Evolutionary conservation across 1,140 invertebrate genomes (phyloP).

Genomic region (Aphis gossypii): DNA sequence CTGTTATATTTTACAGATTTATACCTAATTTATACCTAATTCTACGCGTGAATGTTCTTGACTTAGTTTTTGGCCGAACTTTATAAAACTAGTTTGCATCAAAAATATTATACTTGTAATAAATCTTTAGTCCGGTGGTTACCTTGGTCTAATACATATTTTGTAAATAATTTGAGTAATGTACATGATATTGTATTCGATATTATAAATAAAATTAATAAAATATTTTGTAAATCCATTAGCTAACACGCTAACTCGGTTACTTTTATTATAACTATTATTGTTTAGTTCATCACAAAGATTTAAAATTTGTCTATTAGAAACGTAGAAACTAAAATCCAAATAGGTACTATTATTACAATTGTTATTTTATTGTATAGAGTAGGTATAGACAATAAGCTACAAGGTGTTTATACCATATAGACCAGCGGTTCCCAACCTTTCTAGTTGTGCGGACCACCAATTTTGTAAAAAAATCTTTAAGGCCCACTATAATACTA

Average conservation of each 20-base stretch:
- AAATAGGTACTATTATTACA: too few relatives aligned
- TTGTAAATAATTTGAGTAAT: neutral
- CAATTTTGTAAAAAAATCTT: too few relatives aligned
- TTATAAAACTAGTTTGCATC: neutral
- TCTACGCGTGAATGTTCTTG: neutral
- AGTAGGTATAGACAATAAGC: too few relatives aligned
- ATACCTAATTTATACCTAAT: neutral
- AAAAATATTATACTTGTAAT: neutral
- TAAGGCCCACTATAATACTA: too few relatives aligned
- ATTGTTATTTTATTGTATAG: too few relatives aligned
- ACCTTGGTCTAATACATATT: neutral
- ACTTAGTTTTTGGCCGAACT: neutral
- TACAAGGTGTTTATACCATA: too few relatives aligned
- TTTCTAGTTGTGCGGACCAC: too few relatives aligned
- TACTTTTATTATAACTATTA: neutral
- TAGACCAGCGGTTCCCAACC: too few relatives aligned
- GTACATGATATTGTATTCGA: neutral
- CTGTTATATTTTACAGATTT: neutral
- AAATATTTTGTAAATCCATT: neutral
- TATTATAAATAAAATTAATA: neutral
- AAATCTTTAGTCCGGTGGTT: neutral
- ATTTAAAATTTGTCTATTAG: neutral
- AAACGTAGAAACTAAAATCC: too few relatives aligned
- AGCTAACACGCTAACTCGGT: neutral
- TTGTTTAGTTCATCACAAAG: neutral